Percentiles rank a stretch among this genome's conserved stretches.
Conservation (phyloP, 2,888 invertebrate species). For the Hirtodrosophila cameraria region DNA sequence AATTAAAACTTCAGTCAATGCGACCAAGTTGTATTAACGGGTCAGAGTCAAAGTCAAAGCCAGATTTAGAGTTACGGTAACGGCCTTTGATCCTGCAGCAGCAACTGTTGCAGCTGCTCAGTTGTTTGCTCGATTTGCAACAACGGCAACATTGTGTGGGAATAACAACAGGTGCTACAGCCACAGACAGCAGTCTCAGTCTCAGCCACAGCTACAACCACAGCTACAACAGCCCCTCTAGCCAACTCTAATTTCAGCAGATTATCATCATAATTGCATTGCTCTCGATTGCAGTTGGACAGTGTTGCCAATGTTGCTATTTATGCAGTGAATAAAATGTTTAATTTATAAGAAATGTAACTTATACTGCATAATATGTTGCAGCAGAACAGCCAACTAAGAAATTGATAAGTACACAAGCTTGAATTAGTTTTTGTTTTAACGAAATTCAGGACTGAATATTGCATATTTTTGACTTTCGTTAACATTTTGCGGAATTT, state of each 20-base stretch:
- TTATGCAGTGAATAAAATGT: constrained; percentile 9
- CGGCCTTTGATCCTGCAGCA: constrained; percentile 70
- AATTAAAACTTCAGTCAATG: constrained; percentile 74
- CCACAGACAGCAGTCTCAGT: constrained; percentile 5
- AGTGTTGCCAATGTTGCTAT: constrained; percentile 30
- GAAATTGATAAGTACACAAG: too few relatives aligned
- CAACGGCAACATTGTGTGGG: constrained; percentile 60
- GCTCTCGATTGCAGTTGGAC: constrained; percentile 27
- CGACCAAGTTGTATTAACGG: constrained; percentile 77
- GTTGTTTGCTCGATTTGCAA: constrained; percentile 34
- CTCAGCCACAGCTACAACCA: constrained; percentile 1
- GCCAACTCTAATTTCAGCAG: constrained; percentile 60
- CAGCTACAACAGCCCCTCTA: constrained; percentile 16
- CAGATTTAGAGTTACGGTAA: constrained; percentile 61
- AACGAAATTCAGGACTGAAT: too few relatives aligned
- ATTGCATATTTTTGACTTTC: too few relatives aligned
- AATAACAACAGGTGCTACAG: constrained; percentile 81
- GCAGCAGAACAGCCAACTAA: too few relatives aligned
- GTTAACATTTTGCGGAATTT: too few relatives aligned
- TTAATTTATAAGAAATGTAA: constrained; percentile 12
- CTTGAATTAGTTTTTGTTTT: too few relatives aligned
- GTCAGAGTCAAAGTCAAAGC: constrained; percentile 19
- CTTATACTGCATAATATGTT: too few relatives aligned
- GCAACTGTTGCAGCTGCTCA: constrained; percentile 34
- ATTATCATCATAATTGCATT: constrained; percentile 58